Percentiles rank a stretch among this genome's conserved stretches.
phyloP scores from a whole-genome alignment of 1,140 invertebrate species.

The Plodia interpunctella region DNA sequence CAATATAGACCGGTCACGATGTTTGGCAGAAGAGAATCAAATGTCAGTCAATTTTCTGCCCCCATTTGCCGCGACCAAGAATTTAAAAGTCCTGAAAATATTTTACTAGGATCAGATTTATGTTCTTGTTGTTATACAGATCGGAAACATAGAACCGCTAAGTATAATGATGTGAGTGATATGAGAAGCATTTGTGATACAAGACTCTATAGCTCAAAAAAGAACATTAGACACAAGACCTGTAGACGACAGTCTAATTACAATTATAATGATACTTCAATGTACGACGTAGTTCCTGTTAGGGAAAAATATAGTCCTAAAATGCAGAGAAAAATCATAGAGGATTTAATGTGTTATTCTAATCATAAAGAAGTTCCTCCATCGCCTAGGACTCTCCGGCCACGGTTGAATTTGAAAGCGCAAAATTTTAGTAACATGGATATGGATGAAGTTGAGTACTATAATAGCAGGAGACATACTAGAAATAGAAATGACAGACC shows the following conservation, averaged over 20 bases:
- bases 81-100: constrained; percentile 31
- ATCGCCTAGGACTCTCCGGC: constrained; percentile 55
- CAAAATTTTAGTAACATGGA: constrained; percentile 45
- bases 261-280: constrained; percentile 49
- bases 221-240: constrained; percentile 26
- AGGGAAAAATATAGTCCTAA: constrained; percentile 67
- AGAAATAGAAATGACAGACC: constrained; percentile 11
- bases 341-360: constrained; percentile 35
- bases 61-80: constrained; percentile 63
- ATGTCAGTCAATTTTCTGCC: constrained; percentile 57
- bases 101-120: constrained; percentile 39
- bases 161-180: constrained; percentile 33
- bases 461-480: constrained; percentile 11
- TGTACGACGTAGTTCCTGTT: constrained; percentile 61
- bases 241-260: constrained; percentile 31
- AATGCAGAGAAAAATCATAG: constrained; percentile 45
- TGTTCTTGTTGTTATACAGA: constrained; percentile 53
- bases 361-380: constrained; percentile 62
- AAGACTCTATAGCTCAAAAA: constrained; percentile 49
- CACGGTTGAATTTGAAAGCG: constrained; percentile 53
- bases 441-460: neutral
- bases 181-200: constrained; percentile 58
- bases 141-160: constrained; percentile 15
- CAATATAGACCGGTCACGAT: constrained; percentile 61
- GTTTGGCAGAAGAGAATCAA: constrained; percentile 47